A percentile compares a stretch with the other conserved stretches of the same genome.
phyloP scores from a whole-genome alignment of 2,797 vertebrate species.

The Tarsius wallacei region DNA sequence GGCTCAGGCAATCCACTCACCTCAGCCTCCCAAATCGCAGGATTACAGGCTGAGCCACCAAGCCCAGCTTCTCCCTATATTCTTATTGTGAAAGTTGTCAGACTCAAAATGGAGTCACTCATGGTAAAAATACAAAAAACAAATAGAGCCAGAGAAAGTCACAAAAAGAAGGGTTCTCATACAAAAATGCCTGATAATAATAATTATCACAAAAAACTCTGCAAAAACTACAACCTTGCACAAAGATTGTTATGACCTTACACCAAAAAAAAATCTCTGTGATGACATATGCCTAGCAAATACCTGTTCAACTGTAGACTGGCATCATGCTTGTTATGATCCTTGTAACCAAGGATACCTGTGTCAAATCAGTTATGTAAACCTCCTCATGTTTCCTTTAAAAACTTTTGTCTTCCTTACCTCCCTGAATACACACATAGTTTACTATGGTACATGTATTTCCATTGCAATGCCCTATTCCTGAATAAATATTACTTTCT shows the following conservation, averaged over 20 bases:
- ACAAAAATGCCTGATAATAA: neutral
- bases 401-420: neutral
- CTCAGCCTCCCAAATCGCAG: no score
- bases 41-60: no score
- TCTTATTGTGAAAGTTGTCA: neutral
- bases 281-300: neutral
- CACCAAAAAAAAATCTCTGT: neutral
- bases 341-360: neutral
- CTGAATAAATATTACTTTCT: no score
- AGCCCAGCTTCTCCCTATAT: neutral
- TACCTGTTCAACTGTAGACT: neutral
- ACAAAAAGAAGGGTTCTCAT: neutral
- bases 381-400: neutral
- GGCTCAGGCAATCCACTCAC: no score
- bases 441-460: no score
- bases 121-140: neutral
- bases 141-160: neutral
- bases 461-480: no score
- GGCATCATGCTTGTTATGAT: neutral
- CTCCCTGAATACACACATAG: neutral
- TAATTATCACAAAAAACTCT: neutral
- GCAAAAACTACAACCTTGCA: neutral
- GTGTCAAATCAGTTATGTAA: neutral
- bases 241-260: neutral
- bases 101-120: neutral